Conservation (phyloP, 2,797 vertebrate genomes). For the Phyllotis vaccarum region DNA sequence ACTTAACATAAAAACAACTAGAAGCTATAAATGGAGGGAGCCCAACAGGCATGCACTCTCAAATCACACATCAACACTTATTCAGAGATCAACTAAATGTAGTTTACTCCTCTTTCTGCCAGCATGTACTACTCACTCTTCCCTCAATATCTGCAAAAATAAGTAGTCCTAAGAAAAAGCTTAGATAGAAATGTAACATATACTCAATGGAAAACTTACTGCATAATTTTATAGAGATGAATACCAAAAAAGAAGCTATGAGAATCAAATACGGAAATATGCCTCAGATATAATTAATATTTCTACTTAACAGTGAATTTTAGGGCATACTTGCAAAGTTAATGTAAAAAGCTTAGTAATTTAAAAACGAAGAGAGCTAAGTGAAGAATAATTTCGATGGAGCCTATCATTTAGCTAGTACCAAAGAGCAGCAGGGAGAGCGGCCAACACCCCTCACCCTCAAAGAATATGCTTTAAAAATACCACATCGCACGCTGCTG, state of each 20-base stretch:
- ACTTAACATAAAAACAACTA: conserved; percentile 27
- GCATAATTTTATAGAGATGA: conserved; percentile 22
- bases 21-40: not conserved
- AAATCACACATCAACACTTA: conserved; percentile 27
- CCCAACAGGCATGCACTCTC: not conserved
- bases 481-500: not conserved
- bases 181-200: conserved; percentile 40
- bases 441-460: not conserved
- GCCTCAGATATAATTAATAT: conserved; percentile 46
- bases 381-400: not conserved
- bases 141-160: conserved; percentile 32
- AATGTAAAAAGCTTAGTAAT: conserved; percentile 57
- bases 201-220: conserved; percentile 26
- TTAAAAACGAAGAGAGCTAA: conserved; percentile 57
- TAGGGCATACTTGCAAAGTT: conserved; percentile 36
- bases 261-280: conserved; percentile 42
- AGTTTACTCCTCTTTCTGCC: not conserved
- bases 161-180: conserved; percentile 16
- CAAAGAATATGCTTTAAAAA: conserved; percentile 41
- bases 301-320: conserved; percentile 52
- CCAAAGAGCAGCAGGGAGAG: not conserved
- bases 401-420: not conserved
- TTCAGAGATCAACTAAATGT: conserved; percentile 12
- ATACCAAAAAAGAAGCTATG: not conserved
- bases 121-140: conserved; percentile 18